A percentile compares a stretch with the other conserved stretches of the same genome.
These are phyloP conservation scores for Heteromormyrus szaboi DNA, from an alignment of 2,797 vertebrate genomes.

Conservation along the genomic window DNA sequence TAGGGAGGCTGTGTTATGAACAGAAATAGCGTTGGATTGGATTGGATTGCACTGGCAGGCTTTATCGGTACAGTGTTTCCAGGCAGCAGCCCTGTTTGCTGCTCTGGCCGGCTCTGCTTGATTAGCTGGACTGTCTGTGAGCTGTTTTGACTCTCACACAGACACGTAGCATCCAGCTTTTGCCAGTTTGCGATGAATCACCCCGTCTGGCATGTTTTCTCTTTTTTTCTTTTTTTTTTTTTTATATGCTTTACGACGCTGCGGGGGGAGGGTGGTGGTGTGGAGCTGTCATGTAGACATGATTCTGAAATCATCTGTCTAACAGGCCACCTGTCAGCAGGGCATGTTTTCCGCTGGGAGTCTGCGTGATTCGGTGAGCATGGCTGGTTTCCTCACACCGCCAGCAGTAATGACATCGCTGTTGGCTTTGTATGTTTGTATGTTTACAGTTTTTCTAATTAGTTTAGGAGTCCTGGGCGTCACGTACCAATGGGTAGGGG, in stretches of 20 bases:
- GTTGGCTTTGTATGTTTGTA: background rate
- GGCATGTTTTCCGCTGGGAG: background rate
- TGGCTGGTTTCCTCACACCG: background rate
- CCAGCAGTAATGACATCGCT: background rate
- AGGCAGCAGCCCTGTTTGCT: background rate
- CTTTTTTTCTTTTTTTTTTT: background rate
- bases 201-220: background rate
- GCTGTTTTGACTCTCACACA: background rate
- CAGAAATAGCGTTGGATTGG: background rate
- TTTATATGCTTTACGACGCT: background rate
- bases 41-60: background rate
- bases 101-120: background rate
- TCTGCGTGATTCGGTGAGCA: background rate
- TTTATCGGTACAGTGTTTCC: background rate
- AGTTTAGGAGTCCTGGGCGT: background rate
- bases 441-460: background rate
- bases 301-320: background rate
- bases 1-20: background rate
- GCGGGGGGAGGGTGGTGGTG: background rate
- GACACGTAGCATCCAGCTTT: background rate
- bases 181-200: slow-evolving; percentile 4
- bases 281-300: background rate
- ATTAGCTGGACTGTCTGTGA: background rate
- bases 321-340: background rate
- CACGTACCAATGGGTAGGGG: background rate